phyloP scores from a whole-genome alignment of 1,140 invertebrate species.

The Ceratoteleas bidentatus region DNA sequence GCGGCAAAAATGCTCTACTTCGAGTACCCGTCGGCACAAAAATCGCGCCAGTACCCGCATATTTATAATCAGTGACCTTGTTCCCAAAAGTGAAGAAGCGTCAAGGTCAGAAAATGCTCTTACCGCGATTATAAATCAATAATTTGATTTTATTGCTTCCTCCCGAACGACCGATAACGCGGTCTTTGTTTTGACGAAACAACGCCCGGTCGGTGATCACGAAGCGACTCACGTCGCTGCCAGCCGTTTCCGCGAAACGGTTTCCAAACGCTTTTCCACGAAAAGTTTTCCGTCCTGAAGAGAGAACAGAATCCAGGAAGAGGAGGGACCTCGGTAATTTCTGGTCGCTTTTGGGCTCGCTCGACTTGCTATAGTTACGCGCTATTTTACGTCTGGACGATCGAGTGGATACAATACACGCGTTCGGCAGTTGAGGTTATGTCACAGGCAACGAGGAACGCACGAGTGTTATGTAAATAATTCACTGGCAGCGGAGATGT shows the following conservation, averaged over 20 bases:
- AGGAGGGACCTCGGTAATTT: background rate
- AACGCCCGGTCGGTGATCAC: background rate
- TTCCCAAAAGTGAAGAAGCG: constrained; percentile 6
- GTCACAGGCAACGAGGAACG: constrained; percentile 16
- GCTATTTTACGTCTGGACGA: background rate
- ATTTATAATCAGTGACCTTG: too few species aligned
- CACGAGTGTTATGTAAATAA: constrained; percentile 39
- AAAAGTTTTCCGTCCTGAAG: background rate
- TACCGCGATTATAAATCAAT: constrained; percentile 20
- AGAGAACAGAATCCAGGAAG: too few species aligned
- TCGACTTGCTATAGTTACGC: background rate
- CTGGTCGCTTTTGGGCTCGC: background rate
- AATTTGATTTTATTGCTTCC: constrained; percentile 18
- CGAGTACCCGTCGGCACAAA: too few species aligned
- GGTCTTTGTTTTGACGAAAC: background rate
- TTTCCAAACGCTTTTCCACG: constrained; percentile 29
- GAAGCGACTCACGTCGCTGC: background rate
- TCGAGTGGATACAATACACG: constrained; percentile 16
- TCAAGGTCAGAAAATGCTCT: constrained; percentile 13
- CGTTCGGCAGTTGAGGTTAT: constrained; percentile 37
- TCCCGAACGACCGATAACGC: constrained; percentile 20
- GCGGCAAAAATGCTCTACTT: too few species aligned
- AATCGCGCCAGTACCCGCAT: too few species aligned
- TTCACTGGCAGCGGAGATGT: too few species aligned
- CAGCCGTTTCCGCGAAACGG: constrained; percentile 4